Conservation (phyloP, 1,140 invertebrate genomes). For the Mycetomoellerius zeteki region DNA sequence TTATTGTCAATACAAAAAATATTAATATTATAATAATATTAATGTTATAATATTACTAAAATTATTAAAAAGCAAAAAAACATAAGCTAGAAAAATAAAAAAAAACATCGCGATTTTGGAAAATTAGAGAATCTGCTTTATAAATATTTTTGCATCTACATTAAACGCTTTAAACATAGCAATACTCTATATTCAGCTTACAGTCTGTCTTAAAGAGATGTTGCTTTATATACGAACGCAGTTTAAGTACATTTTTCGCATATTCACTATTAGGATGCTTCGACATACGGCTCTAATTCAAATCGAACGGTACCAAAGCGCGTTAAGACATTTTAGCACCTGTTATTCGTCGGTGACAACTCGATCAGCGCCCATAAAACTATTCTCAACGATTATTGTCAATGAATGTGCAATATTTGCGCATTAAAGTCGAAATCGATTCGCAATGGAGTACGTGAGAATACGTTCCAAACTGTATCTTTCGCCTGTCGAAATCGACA, state of each 20-base stretch:
- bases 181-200: neutral
- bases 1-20: neutral
- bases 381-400: conserved; percentile 4
- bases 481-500: conserved; percentile 42
- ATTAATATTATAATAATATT: neutral
- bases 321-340: conserved; percentile 32
- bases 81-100: neutral
- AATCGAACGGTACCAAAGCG: conserved; percentile 28
- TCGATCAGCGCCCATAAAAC: neutral
- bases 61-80: too few species aligned
- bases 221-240: neutral
- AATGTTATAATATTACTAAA: neutral
- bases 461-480: neutral
- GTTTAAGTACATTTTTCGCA: neutral
- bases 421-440: neutral
- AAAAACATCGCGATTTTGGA: neutral
- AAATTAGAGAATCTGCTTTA: neutral
- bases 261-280: neutral
- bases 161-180: neutral
- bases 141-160: neutral
- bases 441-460: neutral
- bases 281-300: conserved; percentile 36
- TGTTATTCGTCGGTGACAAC: conserved; percentile 10
- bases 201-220: neutral
- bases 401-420: conserved; percentile 46